Evolutionary conservation across 2,888 invertebrate species (phyloP).

Genomic region (Lottia gigantea): DNA sequence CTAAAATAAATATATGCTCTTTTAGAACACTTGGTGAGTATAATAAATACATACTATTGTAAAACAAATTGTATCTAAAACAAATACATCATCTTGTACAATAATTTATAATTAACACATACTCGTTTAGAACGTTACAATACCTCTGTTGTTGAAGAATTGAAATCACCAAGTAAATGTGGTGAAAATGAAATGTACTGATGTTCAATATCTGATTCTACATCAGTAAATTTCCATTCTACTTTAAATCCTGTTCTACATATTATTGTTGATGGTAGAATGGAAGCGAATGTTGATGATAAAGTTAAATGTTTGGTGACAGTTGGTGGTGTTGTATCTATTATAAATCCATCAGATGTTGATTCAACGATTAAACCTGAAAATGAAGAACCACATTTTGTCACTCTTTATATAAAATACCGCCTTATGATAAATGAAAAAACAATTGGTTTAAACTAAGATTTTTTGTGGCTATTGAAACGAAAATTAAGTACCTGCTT

Average conservation of each 20-base stretch:
- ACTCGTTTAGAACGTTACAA: not conserved
- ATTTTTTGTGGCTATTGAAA: no score
- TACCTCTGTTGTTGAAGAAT: constrained; percentile 16
- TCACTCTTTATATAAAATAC: no score
- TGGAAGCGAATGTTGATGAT: constrained; percentile 23
- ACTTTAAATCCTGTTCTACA: constrained; percentile 21
- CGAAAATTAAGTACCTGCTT: constrained; percentile 36
- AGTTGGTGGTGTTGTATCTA: constrained; percentile 36
- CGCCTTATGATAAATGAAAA: no score
- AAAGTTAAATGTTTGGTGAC: constrained; percentile 18
- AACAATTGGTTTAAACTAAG: no score
- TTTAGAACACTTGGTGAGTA: no score
- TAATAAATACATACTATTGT: not conserved
- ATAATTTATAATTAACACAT: not conserved
- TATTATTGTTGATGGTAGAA: constrained; percentile 18
- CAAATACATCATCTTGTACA: not conserved
- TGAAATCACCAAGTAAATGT: constrained; percentile 22
- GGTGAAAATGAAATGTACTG: constrained; percentile 26
- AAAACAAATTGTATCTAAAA: not conserved
- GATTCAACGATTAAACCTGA: constrained; percentile 26
- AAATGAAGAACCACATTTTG: not conserved
- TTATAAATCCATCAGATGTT: constrained; percentile 38
- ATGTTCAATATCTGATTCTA: constrained; percentile 23
- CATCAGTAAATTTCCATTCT: constrained; percentile 25
- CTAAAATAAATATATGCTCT: not conserved